A percentile compares a stretch with the other conserved stretches of the same genome.
Conservation (phyloP, 1,140 invertebrate genomes). For the Neodiprion lecontei region DNA sequence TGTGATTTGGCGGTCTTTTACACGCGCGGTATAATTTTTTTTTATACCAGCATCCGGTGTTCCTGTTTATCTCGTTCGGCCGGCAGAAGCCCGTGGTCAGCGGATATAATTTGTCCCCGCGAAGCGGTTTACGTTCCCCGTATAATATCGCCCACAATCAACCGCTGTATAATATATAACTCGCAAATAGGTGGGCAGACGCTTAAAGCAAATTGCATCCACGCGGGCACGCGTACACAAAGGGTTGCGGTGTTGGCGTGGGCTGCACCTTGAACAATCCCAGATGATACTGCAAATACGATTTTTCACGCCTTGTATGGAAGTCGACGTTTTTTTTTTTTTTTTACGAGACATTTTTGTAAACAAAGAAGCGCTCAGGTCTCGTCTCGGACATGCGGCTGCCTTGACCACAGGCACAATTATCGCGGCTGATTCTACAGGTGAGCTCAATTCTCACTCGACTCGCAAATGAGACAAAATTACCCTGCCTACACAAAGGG, state of each 20-base stretch:
- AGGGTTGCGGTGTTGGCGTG: not conserved
- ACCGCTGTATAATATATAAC: not conserved
- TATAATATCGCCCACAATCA: not conserved
- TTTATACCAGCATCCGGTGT: too few species aligned
- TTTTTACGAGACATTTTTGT: too few species aligned
- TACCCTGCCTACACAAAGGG: not conserved
- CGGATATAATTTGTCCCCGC: too few species aligned
- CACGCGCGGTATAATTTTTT: too few species aligned
- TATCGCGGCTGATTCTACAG: not conserved
- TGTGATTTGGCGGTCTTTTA: too few species aligned
- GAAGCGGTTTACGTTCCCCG: not conserved
- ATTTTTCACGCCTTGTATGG: too few species aligned
- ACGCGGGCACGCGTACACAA: too few species aligned
- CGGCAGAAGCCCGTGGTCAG: too few species aligned
- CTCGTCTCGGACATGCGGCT: too few species aligned
- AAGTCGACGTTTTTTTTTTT: too few species aligned
- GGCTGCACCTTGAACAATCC: not conserved
- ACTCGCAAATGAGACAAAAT: not conserved
- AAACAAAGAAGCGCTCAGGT: too few species aligned
- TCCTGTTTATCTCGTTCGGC: too few species aligned
- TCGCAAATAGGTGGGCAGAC: not conserved
- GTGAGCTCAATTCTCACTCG: not conserved
- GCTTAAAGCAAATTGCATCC: not conserved
- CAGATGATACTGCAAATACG: not conserved
- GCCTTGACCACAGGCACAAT: not conserved